Base-by-base conservation (phyloP, 2,888 invertebrate genomes). In the Brenthis hecate region DNA sequence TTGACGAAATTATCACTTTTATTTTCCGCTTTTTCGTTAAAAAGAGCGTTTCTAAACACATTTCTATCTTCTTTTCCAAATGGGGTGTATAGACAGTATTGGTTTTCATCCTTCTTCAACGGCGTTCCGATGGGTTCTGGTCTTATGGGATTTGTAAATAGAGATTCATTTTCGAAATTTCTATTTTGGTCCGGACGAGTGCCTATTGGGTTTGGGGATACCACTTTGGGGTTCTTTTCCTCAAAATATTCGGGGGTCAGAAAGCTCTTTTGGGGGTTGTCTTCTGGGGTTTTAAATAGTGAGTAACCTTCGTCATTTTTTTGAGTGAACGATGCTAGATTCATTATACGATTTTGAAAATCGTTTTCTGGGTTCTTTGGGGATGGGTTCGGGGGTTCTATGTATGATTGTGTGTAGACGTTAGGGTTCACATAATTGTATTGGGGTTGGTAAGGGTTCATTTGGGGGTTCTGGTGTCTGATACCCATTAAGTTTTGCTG, bases 291-390 rank as follows among this genome's bases (percentile, higher is more conserved):
- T 2, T 89, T 89, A 50, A 93, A 93, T 0, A 93, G 66, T 0
- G 92, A 91, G 64, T 93, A 93, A 0, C 93, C 89, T n/a, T 92
- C 91, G 1, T 92, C 91, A 28, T 87, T 91, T 68, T 90, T 90
- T 61, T 92, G 92, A 0, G 92, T 91, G 73, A 93, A 93, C 0
- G 92, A 91, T 0, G 92, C 91, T 0, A 92, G 60, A 53, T 91
- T 92, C 83, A 91, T 83, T 0, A 92, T 85, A 1, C 89, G 56
- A 11, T 81, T 85, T n/a, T 88, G 88, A 3, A 87, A 84, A 0
- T 91, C 91, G 11, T 69, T 71, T 0, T 87, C 85, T 0, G 77
- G 81, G 19, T 85, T 83, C 50, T 87, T 85, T 0, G 85, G 85
- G 0, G 77, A 68, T 0, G 80, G 78, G 36, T 43, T 43, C 36